Evolutionary conservation across 2,888 invertebrate genomes (phyloP).

Genomic region (Acronicta psi): DNA sequence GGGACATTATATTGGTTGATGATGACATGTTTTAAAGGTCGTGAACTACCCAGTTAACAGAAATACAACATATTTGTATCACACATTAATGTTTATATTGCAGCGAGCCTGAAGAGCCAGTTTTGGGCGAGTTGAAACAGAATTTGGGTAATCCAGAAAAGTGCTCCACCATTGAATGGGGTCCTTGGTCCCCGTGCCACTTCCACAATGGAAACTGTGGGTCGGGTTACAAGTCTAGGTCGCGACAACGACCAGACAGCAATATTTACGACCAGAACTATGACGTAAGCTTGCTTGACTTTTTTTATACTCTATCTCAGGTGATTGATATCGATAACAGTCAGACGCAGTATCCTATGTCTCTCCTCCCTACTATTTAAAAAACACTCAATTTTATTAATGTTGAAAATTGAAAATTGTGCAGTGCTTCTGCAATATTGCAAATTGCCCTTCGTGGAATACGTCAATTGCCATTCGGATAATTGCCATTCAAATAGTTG

Average conservation of each 20-base stretch:
- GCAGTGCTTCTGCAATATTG: too few relatives aligned
- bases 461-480: too few relatives aligned
- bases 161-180: constrained; percentile 69
- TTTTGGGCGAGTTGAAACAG: constrained; percentile 61
- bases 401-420: too few relatives aligned
- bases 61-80: neutral
- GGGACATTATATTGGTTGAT: too few relatives aligned
- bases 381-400: too few relatives aligned
- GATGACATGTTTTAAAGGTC: neutral
- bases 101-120: constrained; percentile 66
- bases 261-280: constrained; percentile 28
- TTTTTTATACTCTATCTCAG: too few relatives aligned
- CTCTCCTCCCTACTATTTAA: too few relatives aligned
- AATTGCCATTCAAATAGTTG: too few relatives aligned
- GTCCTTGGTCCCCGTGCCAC: constrained; percentile 73
- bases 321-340: too few relatives aligned
- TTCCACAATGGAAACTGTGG: constrained; percentile 71
- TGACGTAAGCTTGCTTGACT: constrained; percentile 49
- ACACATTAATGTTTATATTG: constrained; percentile 9
- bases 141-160: constrained; percentile 11
- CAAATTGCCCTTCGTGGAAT: too few relatives aligned
- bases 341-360: too few relatives aligned
- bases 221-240: constrained; percentile 65
- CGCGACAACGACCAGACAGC: constrained; percentile 24
- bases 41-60: too few relatives aligned